Percentiles rank a stretch among this genome's conserved stretches.
Conservation (phyloP, 2,888 invertebrate species). For the Zele albiditarsus region DNA sequence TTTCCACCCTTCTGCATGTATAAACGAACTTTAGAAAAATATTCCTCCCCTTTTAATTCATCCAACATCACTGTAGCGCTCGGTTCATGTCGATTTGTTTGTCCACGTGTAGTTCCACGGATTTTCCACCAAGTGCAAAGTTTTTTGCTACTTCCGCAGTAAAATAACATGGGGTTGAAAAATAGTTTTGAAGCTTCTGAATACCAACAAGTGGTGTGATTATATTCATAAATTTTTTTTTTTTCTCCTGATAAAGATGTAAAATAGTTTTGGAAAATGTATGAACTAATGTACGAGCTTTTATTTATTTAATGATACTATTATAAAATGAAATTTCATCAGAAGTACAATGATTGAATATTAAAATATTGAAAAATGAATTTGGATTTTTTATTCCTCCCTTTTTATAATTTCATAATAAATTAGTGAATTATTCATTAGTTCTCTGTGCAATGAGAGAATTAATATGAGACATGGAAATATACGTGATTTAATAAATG, state of each 20-base stretch:
- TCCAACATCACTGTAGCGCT: neutral
- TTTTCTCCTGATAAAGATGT: neutral
- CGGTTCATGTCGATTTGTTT: slow-evolving; percentile 16
- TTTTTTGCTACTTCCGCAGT: slow-evolving; percentile 18
- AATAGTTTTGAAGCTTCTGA: neutral
- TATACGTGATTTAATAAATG: no score
- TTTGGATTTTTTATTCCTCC: no score
- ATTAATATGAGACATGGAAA: no score
- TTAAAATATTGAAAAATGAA: no score
- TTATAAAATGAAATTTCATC: no score
- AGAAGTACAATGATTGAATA: no score
- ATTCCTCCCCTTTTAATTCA: slow-evolving; percentile 15
- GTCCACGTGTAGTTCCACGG: slow-evolving; percentile 25
- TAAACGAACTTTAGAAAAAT: neutral
- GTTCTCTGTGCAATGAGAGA: no score
- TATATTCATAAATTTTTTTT: neutral
- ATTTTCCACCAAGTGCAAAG: slow-evolving; percentile 36
- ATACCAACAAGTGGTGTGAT: neutral
- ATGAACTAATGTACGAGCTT: no score
- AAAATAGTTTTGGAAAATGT: no score
- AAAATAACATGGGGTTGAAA: slow-evolving; percentile 2
- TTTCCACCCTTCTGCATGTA: neutral
- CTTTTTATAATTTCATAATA: no score
- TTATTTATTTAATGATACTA: no score
- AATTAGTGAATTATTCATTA: no score